Conservation (phyloP, 2,888 invertebrate species). For the Troglohyphantes excavatus region DNA sequence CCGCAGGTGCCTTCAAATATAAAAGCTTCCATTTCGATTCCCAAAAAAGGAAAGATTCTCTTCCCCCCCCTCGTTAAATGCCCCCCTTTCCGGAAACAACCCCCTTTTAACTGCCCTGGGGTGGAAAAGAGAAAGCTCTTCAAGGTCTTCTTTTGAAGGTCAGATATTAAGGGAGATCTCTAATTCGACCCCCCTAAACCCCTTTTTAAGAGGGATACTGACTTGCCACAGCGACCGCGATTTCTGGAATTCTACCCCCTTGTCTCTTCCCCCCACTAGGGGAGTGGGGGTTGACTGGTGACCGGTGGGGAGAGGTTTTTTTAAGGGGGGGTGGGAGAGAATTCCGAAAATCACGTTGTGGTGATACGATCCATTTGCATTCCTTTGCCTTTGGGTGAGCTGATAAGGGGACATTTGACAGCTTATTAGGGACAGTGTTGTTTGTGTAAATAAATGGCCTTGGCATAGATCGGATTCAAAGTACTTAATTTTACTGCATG, state of each 20-base stretch:
- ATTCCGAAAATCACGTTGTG: slow-evolving; percentile 1
- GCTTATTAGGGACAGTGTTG: slow-evolving; percentile 1
- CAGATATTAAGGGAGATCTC: slow-evolving; percentile 28
- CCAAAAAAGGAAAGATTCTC: not conserved
- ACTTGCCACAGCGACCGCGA: slow-evolving; percentile 20
- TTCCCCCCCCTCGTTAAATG: slow-evolving; percentile 18
- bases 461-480: not conserved
- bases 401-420: not conserved
- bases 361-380: slow-evolving; percentile 6
- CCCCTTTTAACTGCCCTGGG: slow-evolving; percentile 5
- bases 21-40: not conserved
- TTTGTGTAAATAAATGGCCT: slow-evolving; percentile 5
- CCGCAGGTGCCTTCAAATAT: not conserved
- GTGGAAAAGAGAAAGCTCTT: not conserved
- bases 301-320: slow-evolving; percentile 11
- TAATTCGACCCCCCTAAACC: slow-evolving; percentile 41
- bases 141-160: slow-evolving; percentile 28
- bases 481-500: not conserved
- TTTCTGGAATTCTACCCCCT: slow-evolving; percentile 8
- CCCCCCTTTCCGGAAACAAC: slow-evolving; percentile 33
- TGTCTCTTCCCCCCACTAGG: not conserved
- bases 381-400: not conserved
- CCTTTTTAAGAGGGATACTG: slow-evolving; percentile 9
- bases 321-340: not conserved
- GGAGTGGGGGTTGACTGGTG: not conserved